These are phyloP conservation scores for Eledone cirrhosa DNA, from an alignment of 2,888 invertebrate genomes.

Conservation along the genomic window DNA sequence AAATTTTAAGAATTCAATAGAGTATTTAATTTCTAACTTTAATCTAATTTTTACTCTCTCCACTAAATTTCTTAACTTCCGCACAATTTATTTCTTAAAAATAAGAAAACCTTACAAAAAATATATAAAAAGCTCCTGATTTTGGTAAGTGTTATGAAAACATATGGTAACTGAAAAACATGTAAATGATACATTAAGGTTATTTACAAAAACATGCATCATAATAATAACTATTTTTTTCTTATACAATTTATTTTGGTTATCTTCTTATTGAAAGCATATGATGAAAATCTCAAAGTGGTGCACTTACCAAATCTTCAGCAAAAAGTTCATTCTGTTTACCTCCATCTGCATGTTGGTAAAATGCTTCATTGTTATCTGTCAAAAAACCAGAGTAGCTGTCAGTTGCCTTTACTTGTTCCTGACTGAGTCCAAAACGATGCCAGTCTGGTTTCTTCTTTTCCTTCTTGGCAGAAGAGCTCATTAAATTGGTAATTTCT, in stretches of 20 bases:
- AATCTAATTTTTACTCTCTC: no score
- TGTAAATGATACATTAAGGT: no score
- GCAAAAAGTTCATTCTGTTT: constrained; percentile 89
- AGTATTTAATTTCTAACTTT: no score
- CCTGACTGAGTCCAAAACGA: constrained; percentile 58
- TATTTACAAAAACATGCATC: no score
- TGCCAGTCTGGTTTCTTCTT: constrained; percentile 51
- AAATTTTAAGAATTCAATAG: no score
- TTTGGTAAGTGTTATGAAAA: no score
- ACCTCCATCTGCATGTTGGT: constrained; percentile 48
- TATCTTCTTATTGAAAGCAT: neutral
- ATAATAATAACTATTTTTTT: neutral
- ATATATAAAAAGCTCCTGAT: no score
- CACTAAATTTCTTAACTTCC: no score
- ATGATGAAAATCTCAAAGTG: neutral
- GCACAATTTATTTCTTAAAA: no score
- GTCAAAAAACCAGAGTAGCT: constrained; percentile 34
- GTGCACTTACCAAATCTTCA: constrained; percentile 80
- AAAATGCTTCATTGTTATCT: constrained; percentile 41
- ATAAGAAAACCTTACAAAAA: no score
- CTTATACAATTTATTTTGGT: neutral
- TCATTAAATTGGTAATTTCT: constrained; percentile 39
- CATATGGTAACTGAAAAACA: no score
- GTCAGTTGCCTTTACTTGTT: constrained; percentile 50
- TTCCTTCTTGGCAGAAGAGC: constrained; percentile 33